Evolutionary conservation across 2,797 vertebrate genomes (phyloP).

Genomic region (Onychomys leucogaster): DNA sequence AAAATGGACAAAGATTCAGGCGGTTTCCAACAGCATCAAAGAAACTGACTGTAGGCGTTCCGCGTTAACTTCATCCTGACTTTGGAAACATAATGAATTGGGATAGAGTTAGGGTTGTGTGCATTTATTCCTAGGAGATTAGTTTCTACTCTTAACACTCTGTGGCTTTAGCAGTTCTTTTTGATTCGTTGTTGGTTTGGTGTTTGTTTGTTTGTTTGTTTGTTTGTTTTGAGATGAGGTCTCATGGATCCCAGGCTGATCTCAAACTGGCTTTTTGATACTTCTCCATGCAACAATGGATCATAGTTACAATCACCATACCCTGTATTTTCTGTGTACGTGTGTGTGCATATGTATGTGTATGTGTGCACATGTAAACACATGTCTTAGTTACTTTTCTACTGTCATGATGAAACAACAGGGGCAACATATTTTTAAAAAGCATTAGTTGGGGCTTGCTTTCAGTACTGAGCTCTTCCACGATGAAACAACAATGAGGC

Average conservation of each 20-base stretch:
- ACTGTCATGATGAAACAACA: neutral
- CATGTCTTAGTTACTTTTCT: neutral
- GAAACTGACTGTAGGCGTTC: neutral
- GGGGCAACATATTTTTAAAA: neutral
- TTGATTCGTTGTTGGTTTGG: neutral
- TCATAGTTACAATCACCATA: neutral
- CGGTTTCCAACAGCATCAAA: neutral
- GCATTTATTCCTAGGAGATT: neutral
- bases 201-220: neutral
- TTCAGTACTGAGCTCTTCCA: neutral
- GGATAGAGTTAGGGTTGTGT: neutral
- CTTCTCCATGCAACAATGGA: neutral
- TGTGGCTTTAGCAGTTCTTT: slow-evolving; percentile 4
- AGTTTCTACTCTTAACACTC: neutral
- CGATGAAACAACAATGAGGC: neutral
- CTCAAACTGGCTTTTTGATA: neutral
- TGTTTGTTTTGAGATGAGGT: neutral
- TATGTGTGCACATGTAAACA: neutral
- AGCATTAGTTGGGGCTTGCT: neutral
- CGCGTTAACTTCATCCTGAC: neutral
- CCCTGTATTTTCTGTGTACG: neutral
- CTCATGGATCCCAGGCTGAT: neutral
- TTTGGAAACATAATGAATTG: slow-evolving; percentile 12
- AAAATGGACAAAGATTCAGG: slow-evolving; percentile 37
- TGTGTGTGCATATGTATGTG: neutral